Percentiles rank a stretch among this genome's conserved stretches.
Evolutionary conservation across 2,888 invertebrate genomes (phyloP).

Genomic region (Phengaris arion): DNA sequence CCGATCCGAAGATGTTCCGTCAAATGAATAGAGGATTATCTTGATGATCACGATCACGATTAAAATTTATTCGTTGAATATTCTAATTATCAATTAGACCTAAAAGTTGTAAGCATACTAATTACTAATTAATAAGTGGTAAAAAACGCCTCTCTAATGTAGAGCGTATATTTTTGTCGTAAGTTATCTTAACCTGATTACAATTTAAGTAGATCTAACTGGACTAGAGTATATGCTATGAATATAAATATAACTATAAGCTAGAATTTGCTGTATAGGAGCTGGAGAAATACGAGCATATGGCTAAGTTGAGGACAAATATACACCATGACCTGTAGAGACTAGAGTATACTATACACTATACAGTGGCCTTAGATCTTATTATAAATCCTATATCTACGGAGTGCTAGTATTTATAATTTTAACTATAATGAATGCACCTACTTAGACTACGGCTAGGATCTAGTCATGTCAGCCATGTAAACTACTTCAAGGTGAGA

Average conservation of each 20-base stretch:
- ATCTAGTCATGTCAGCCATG: background rate
- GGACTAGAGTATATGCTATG: background rate
- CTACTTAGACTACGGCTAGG: too few relatives aligned
- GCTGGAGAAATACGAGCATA: background rate
- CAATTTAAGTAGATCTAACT: background rate
- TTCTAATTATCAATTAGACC: background rate
- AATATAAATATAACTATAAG: background rate
- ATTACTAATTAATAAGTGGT: background rate
- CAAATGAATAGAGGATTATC: background rate
- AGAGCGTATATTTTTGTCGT: background rate
- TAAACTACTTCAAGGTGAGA: background rate
- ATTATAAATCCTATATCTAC: background rate
- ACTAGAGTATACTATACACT: too few relatives aligned
- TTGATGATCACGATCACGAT: background rate
- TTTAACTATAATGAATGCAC: background rate
- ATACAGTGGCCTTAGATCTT: background rate
- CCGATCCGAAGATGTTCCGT: too few relatives aligned
- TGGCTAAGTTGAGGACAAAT: slow-evolving; percentile 1
- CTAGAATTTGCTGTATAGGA: too few relatives aligned
- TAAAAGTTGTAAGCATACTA: background rate
- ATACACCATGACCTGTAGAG: background rate
- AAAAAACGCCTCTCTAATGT: background rate
- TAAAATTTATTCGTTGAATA: background rate
- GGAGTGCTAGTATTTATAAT: background rate
- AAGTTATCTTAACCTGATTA: too few relatives aligned